Percentiles rank a stretch among this genome's conserved stretches.
phyloP scores from a whole-genome alignment of 2,888 invertebrate species.

The Neoaliturus tenellus region DNA sequence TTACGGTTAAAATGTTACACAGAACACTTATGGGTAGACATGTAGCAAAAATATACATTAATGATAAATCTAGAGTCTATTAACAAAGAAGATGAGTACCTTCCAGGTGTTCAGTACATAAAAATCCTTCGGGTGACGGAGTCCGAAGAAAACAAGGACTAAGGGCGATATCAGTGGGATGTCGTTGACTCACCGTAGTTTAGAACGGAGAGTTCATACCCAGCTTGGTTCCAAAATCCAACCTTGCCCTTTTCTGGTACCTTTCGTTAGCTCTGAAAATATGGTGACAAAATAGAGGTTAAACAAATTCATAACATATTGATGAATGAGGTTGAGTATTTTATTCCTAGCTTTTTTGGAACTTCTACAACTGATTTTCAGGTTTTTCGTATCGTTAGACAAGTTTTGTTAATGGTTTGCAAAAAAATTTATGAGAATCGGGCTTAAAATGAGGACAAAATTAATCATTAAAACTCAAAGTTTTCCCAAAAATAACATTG shows the following conservation, averaged over 20 bases:
- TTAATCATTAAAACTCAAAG: too few species aligned
- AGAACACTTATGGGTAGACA: background rate
- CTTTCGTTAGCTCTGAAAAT: constrained; percentile 88
- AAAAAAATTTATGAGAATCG: too few species aligned
- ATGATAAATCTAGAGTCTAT: background rate
- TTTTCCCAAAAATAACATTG: too few species aligned
- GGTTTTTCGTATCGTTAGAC: too few species aligned
- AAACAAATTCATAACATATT: too few species aligned
- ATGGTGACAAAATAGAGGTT: too few species aligned
- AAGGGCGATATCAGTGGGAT: background rate
- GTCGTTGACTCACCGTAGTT: constrained; percentile 18
- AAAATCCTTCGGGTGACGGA: background rate
- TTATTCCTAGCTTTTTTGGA: too few species aligned
- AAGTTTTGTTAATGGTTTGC: too few species aligned
- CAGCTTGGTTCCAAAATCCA: constrained; percentile 98
- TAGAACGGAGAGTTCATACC: constrained; percentile 99
- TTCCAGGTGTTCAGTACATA: background rate
- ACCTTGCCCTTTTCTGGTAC: constrained; percentile 93
- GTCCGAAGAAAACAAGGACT: background rate
- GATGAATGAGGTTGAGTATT: too few species aligned
- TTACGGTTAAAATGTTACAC: background rate
- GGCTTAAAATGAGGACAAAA: too few species aligned
- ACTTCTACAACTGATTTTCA: too few species aligned
- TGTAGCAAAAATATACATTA: constrained; percentile 24
- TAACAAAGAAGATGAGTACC: background rate